Conservation (phyloP, 2,113 vertebrate genomes). For the Podilymbus podiceps region DNA sequence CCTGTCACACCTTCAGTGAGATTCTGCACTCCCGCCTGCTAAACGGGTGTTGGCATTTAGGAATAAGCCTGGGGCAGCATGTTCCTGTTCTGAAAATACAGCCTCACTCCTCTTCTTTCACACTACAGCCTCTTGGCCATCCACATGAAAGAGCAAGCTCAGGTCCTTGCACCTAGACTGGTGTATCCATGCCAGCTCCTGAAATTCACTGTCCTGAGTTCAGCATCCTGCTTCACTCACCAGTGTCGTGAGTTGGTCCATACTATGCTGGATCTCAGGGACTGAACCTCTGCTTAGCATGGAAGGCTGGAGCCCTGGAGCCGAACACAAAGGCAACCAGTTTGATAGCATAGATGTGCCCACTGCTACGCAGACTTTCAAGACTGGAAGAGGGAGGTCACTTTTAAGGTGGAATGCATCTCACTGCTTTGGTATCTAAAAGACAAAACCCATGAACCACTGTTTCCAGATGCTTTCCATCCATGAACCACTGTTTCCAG, state of each 20-base stretch:
- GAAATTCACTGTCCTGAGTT: neutral
- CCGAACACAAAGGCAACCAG: neutral
- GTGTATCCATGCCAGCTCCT: neutral
- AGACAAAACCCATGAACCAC: neutral
- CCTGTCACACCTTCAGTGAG: neutral
- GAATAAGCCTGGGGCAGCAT: neutral
- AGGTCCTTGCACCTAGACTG: neutral
- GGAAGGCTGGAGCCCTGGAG: neutral
- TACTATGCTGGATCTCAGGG: neutral
- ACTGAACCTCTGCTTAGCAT: neutral
- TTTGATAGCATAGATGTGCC: neutral
- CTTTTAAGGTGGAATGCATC: neutral
- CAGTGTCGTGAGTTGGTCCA: neutral
- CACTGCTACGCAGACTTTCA: neutral
- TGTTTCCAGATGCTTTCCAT: too few species aligned
- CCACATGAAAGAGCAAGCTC: too few species aligned
- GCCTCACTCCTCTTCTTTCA: neutral
- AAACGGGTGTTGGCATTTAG: neutral
- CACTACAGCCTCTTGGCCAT: neutral
- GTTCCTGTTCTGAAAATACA: neutral
- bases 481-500: neutral
- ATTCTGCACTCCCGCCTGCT: neutral
- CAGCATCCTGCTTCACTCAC: neutral
- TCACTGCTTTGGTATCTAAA: neutral
- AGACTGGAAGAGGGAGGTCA: neutral